Evolutionary conservation across 2,888 invertebrate genomes (phyloP), one percentile per base, ranked within the genome.

Genomic region (Acrocyrtus sp.): DNA sequence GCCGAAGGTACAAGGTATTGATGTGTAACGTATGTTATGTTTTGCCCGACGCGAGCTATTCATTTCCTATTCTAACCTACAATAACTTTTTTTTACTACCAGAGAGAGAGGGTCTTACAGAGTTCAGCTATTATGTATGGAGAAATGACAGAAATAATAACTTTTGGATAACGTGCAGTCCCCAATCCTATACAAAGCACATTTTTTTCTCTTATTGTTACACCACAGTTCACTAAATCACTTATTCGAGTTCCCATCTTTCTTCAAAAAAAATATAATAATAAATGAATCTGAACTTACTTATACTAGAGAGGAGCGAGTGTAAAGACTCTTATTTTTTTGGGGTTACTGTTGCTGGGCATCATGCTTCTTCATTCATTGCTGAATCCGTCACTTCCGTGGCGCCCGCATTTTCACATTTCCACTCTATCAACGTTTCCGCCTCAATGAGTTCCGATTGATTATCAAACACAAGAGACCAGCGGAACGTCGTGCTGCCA

Each of bases 361-460:
- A n/a, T n/a, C n/a, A n/a, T n/a, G n/a, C n/a, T n/a, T 43, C 51
- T 12, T 43, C 48, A 39, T 39, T 29, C 51, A 53, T 29, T 48
- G 48, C 54, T 60, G 66, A 60, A 72, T 72, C 60, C 65, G 50
- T 72, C 65, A 72, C 65, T 72, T 72, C 65, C 61, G 67, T 72
- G 70, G 67, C 70, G 75, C 66, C 66, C 66, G 45, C 57, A 66
- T 60, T 63, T n/a, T 66, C 61, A 66, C 72, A 66, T 61, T 67
- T 75, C 66, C 65, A 72, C 70, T 73, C 69, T 78, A 77, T 78
- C 77, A 72, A 54, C 58, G 72, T 75, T 79, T 77, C 77, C 76
- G 76, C 73, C 61, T 73, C 70, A 74, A 60, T 69, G 72, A 76
- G 50, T 77, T 72, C 76, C 74, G 78, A 78, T 78, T 77, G 77